Percentiles rank a stretch among this genome's conserved stretches.
These are phyloP conservation scores for Cremastinae sp. DNA, from an alignment of 2,888 invertebrate genomes.

Conservation along the genomic window DNA sequence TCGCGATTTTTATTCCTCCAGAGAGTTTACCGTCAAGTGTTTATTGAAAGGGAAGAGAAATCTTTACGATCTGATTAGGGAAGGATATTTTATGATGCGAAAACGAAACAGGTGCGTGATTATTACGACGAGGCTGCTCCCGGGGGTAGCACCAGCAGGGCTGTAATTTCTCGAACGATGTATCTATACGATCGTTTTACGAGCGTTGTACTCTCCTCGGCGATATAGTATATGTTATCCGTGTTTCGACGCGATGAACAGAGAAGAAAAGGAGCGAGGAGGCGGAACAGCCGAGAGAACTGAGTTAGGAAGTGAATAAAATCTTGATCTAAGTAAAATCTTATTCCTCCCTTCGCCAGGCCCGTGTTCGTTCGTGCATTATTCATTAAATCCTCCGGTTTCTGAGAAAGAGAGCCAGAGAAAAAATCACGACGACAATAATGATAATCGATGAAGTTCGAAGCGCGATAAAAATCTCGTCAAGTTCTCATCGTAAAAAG, in stretches of 20 bases:
- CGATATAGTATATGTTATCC: not conserved
- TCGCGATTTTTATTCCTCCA: not conserved
- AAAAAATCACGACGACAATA: conserved; percentile 1
- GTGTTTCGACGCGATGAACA: not conserved
- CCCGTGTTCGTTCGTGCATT: conserved; percentile 23
- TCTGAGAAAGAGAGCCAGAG: conserved; percentile 1
- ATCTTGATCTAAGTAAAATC: conserved; percentile 31
- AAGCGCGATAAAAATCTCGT: conserved; percentile 22
- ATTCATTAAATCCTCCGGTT: conserved; percentile 39
- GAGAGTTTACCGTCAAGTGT: not conserved
- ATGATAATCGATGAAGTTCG: conserved; percentile 48
- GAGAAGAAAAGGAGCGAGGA: not conserved
- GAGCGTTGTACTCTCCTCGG: conserved; percentile 28
- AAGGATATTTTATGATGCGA: conserved; percentile 1
- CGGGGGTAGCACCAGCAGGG: not conserved
- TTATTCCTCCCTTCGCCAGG: not conserved
- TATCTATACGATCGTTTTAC: conserved; percentile 50
- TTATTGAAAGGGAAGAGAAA: not conserved
- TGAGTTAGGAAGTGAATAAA: conserved; percentile 43
- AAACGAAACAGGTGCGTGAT: conserved; percentile 51
- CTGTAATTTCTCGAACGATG: conserved; percentile 12
- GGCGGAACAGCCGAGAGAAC: not conserved
- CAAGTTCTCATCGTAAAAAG: conserved; percentile 42
- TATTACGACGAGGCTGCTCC: conserved; percentile 44
- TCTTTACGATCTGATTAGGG: conserved; percentile 22